Base-by-base conservation (phyloP, 2,113 vertebrate genomes). In the Sorex araneus region DNA sequence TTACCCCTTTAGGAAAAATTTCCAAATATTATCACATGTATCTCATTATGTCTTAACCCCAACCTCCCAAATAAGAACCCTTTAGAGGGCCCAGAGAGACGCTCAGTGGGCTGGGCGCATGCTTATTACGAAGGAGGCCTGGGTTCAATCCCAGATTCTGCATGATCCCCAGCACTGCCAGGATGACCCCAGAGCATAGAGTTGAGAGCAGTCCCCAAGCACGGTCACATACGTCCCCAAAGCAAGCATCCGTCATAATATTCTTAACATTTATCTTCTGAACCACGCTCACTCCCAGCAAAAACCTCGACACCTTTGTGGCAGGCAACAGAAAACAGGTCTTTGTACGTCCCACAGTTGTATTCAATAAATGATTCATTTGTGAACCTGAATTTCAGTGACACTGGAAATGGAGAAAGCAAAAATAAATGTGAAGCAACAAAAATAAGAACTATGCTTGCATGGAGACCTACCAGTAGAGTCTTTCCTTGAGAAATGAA, bases 401-500 rank as follows among this genome's bases (percentile, higher is more conserved):
- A 90, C 5, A 57, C 23, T 75, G 3, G 84, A 84, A 82, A 95
- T 4, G 71, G 10, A 16, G 36, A 92, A 7, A 19, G 32, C 66
- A 94, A 28, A 92, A 80, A 30, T 16, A 71, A 87, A 93, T 28
- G 34, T 50, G 69, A 95, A 91, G 25, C 2, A 4, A 82, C 71
- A 9, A 76, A 87, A 71, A 40, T 45, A 28, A 94, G 23, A 93
- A 96, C 84, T 15, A 23, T 27, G 71, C 36, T 74, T 96, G 19
- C 8, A 30, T 12, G 50, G 84, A 75, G 82, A 97, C 98, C 97
- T 98, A 99, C 99, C 98, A 99, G 95, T 28, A 98, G 97, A n/a
- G 98, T 97, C 73, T 98, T 94, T 71, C 98, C 98, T 95, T 98
- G 99, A 25, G 98, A 97, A 94, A 99, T 97, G 89, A 99, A 97